A percentile compares a stretch with the other conserved stretches of the same genome.
Conservation (phyloP, 2,113 vertebrate species). For the Ammodramus savannarum region DNA sequence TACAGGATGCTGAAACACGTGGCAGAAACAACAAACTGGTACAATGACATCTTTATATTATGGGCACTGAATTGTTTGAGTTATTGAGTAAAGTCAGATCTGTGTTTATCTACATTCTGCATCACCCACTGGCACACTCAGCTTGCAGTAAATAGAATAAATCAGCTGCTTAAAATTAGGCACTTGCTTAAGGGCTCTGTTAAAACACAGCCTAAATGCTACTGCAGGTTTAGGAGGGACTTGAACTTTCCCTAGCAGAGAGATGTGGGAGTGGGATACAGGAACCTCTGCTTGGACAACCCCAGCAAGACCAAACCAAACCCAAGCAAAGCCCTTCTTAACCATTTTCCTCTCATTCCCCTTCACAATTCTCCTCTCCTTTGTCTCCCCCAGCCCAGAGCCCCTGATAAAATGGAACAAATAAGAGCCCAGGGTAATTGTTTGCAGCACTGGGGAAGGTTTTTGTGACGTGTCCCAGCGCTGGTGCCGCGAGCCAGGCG, state of each 20-base stretch:
- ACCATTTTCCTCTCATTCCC: neutral
- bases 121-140: neutral
- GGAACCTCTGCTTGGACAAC: neutral
- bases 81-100: neutral
- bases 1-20: neutral
- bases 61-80: neutral
- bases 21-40: neutral
- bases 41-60: neutral
- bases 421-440: neutral
- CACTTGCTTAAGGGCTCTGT: neutral
- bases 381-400: neutral
- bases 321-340: neutral
- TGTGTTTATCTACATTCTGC: neutral
- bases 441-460: slow-evolving; percentile 31
- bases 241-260: neutral
- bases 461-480: slow-evolving; percentile 16
- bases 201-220: neutral
- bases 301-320: neutral
- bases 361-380: neutral
- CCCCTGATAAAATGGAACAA: neutral
- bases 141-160: neutral
- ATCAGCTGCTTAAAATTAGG: neutral
- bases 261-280: neutral
- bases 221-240: neutral
- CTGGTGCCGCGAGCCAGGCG: slow-evolving; percentile 45